These are phyloP conservation scores for Brachionus koreanus DNA, from an alignment of 1,140 invertebrate species.

Conservation along the genomic window DNA sequence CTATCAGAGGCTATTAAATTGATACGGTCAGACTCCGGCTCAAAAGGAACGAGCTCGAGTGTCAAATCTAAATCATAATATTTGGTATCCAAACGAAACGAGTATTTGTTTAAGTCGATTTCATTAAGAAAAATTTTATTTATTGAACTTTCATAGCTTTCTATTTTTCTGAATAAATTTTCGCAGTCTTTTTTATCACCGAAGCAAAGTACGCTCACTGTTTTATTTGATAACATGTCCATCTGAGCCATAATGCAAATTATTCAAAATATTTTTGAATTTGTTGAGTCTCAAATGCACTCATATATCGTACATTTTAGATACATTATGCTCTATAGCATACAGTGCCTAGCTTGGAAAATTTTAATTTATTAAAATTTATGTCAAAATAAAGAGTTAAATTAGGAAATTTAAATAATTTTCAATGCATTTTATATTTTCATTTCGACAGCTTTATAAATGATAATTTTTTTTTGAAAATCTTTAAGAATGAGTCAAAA, in stretches of 20 bases:
- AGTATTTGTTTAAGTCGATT: not conserved
- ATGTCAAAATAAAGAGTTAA: not conserved
- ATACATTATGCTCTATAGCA: not conserved
- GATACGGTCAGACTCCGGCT: not conserved
- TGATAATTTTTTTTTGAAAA: not conserved
- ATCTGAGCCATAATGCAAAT: not conserved
- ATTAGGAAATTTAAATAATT: not conserved
- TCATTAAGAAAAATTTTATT: constrained; percentile 1
- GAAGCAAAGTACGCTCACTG: not conserved
- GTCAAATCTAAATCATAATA: constrained; percentile 25
- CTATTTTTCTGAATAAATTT: not conserved
- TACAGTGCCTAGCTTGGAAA: not conserved
- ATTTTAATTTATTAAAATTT: constrained; percentile 14
- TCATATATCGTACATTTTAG: not conserved
- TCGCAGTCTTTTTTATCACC: not conserved
- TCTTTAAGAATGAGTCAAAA: constrained; percentile 33
- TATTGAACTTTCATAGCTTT: not conserved
- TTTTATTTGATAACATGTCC: not conserved
- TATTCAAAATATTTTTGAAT: not conserved
- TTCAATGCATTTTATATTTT: not conserved
- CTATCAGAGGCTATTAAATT: not conserved
- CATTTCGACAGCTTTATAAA: not conserved
- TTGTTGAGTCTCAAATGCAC: not conserved
- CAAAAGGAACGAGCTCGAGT: not conserved
- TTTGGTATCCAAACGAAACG: not conserved